Conservation (phyloP, 2,797 vertebrate species). For the Mastacembelus armatus region DNA sequence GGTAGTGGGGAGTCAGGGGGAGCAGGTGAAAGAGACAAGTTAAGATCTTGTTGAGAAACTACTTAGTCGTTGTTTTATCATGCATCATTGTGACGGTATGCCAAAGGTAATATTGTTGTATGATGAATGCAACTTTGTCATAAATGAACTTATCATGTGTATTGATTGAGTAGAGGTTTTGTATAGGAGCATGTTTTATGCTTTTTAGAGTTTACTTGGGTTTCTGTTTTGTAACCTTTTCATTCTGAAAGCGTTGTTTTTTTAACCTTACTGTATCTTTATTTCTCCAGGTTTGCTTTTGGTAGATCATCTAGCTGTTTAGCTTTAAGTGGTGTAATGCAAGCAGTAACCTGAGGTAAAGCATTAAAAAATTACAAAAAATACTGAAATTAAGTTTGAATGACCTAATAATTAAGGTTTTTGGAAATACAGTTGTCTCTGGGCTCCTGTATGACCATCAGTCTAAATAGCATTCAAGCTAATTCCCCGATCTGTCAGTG, state of each 20-base stretch:
- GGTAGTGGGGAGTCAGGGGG: background rate
- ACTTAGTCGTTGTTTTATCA: background rate
- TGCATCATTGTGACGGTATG: too few species aligned
- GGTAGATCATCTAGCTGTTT: background rate
- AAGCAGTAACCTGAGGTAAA: background rate
- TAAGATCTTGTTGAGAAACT: background rate
- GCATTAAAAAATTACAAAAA: background rate
- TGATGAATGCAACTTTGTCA: background rate
- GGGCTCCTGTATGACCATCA: conserved; percentile 43
- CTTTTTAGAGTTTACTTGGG: background rate
- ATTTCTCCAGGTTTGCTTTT: background rate
- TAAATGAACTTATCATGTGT: background rate
- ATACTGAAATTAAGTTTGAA: background rate
- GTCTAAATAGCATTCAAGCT: conserved; percentile 62
- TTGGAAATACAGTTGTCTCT: conserved; percentile 27
- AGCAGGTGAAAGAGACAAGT: background rate
- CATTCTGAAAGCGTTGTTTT: too few species aligned
- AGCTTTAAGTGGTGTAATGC: background rate
- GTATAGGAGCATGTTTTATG: too few species aligned
- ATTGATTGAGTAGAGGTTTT: background rate
- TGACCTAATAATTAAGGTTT: background rate
- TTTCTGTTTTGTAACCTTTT: background rate
- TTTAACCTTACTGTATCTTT: background rate
- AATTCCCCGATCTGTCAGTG: conserved; percentile 69
- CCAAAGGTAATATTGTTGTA: background rate